Percentiles rank a stretch among this genome's conserved stretches.
These are phyloP conservation scores for Pachliopta kotzebuea DNA, from an alignment of 2,888 invertebrate genomes.

Conservation along the genomic window DNA sequence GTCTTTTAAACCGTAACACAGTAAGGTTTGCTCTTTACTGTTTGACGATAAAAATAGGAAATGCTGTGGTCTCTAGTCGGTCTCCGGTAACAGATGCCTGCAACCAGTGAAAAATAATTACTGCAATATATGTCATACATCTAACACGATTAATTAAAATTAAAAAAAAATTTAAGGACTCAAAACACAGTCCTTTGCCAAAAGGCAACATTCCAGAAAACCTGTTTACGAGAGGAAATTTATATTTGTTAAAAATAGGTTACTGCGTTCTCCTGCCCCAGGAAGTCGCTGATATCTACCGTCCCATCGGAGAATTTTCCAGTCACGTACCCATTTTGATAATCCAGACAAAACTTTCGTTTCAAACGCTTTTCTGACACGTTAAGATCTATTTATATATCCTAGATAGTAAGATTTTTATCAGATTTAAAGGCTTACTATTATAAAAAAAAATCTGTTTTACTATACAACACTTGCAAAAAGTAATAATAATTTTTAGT, in stretches of 20 bases:
- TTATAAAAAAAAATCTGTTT: too few relatives aligned
- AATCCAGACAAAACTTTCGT: neutral
- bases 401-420: neutral
- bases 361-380: neutral
- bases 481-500: neutral
- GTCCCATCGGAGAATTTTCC: constrained; percentile 56
- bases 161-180: constrained; percentile 15
- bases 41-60: too few relatives aligned
- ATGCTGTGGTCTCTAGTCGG: too few relatives aligned
- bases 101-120: neutral
- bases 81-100: too few relatives aligned
- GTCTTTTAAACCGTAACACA: too few relatives aligned
- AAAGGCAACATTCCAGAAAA: constrained; percentile 74
- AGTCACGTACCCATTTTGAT: constrained; percentile 51
- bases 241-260: constrained; percentile 77
- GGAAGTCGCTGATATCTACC: constrained; percentile 62
- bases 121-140: neutral
- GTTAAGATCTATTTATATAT: neutral
- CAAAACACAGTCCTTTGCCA: constrained; percentile 40
- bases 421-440: neutral
- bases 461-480: too few relatives aligned
- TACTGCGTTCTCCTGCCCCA: constrained; percentile 68
- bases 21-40: too few relatives aligned
- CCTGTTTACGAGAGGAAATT: constrained; percentile 76
- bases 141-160: neutral